Conservation (phyloP, 1,140 invertebrate genomes). For the Drosophila busckii region DNA sequence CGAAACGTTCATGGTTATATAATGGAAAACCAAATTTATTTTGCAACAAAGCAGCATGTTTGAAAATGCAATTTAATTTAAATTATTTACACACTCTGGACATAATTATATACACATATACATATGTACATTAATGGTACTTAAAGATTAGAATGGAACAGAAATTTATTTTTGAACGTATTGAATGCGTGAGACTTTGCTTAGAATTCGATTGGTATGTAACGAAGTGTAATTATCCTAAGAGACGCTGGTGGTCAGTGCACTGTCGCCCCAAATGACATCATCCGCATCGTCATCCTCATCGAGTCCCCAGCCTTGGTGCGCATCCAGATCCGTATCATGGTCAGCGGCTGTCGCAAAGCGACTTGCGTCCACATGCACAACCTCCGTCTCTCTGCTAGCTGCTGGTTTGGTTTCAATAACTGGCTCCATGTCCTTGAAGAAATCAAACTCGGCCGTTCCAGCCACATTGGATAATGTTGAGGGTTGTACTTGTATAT, state of each 20-base stretch:
- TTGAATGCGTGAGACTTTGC: not conserved
- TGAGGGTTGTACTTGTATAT: slow-evolving; percentile 84
- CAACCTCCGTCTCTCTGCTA: slow-evolving; percentile 5
- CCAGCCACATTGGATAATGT: slow-evolving; percentile 78
- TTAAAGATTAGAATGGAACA: too few species aligned
- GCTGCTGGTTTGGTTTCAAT: slow-evolving; percentile 83
- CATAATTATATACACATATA: too few species aligned
- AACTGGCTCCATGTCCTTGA: slow-evolving; percentile 90
- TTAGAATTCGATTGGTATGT: too few species aligned
- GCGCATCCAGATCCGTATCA: slow-evolving; percentile 17
- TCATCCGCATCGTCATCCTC: slow-evolving; percentile 49
- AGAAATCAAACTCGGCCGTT: slow-evolving; percentile 85
- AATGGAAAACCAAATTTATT: too few species aligned
- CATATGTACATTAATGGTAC: too few species aligned
- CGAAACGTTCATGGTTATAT: too few species aligned
- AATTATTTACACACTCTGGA: too few species aligned
- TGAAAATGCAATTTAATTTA: too few species aligned
- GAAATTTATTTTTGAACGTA: too few species aligned
- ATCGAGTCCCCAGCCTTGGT: slow-evolving; percentile 62
- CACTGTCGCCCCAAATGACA: slow-evolving; percentile 38
- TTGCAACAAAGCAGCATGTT: too few species aligned
- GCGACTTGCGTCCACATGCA: slow-evolving; percentile 49
- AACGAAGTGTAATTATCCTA: too few species aligned
- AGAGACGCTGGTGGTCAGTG: not conserved
- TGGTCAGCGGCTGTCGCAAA: slow-evolving; percentile 45